Evolutionary conservation across 1,140 invertebrate species (phyloP).

Genomic region (Mycetomoellerius zeteki): DNA sequence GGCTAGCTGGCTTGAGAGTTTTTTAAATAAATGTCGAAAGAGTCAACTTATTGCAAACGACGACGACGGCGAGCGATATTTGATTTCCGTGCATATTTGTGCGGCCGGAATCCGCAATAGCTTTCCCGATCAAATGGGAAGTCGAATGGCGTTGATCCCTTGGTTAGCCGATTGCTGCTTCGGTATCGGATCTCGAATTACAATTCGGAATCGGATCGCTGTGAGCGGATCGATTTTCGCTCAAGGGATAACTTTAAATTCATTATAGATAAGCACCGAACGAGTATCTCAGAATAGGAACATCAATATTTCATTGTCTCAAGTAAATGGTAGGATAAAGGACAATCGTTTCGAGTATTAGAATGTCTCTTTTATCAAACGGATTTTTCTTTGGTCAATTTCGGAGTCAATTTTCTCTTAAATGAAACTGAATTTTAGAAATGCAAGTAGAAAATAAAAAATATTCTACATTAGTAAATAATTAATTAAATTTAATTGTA

Average conservation of each 20-base stretch:
- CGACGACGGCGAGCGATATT: conserved; percentile 48
- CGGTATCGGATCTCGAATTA: conserved; percentile 8
- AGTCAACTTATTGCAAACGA: conserved; percentile 50
- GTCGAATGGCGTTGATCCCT: conserved; percentile 36
- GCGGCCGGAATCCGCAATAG: conserved; percentile 41
- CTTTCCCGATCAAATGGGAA: conserved; percentile 39
- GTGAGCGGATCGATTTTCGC: conserved; percentile 41
- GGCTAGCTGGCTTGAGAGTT: neutral
- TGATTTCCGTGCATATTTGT: conserved; percentile 65
- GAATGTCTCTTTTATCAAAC: neutral
- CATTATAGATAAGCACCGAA: conserved; percentile 48
- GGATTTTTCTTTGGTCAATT: conserved; percentile 1
- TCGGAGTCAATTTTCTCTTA: neutral
- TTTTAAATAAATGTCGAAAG: conserved; percentile 62
- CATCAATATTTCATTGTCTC: conserved; percentile 46
- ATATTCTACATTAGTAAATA: neutral
- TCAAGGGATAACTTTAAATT: conserved; percentile 23
- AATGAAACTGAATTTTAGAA: neutral
- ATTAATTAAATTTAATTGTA: neutral
- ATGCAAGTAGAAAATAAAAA: neutral
- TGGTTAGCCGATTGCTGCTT: conserved; percentile 35
- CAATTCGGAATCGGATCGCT: conserved; percentile 25
- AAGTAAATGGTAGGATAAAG: conserved; percentile 36
- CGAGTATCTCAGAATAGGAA: conserved; percentile 31
- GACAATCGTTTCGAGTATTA: conserved; percentile 15